Percentiles rank a stretch among this genome's conserved stretches.
phyloP scores from a whole-genome alignment of 2,888 invertebrate genomes.

The Gryllus longicercus region DNA sequence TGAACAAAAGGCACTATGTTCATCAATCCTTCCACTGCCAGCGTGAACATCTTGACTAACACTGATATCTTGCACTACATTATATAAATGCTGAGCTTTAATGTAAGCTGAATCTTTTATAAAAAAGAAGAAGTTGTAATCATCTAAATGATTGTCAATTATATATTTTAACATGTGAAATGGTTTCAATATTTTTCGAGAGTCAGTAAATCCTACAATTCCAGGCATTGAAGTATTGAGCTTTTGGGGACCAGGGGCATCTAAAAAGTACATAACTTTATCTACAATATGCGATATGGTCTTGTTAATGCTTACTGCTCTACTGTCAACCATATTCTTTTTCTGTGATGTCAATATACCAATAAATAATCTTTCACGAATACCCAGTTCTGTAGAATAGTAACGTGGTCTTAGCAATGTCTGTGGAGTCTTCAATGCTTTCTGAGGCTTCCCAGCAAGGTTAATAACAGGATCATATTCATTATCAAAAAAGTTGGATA shows the following conservation, averaged over 20 bases:
- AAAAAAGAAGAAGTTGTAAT: conserved; percentile 90
- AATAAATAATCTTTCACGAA: conserved; percentile 82
- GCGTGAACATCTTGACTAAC: conserved; percentile 81
- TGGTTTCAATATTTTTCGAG: conserved; percentile 68
- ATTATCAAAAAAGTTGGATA: conserved; percentile 39
- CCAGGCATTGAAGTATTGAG: conserved; percentile 52
- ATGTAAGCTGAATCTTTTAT: conserved; percentile 81
- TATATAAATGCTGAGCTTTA: conserved; percentile 70
- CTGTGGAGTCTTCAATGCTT: conserved; percentile 52
- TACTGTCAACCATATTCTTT: conserved; percentile 65
- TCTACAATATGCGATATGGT: conserved; percentile 82
- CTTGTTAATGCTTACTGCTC: conserved; percentile 81
- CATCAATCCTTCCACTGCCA: conserved; percentile 61
- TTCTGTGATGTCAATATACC: conserved; percentile 77
- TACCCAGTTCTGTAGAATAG: conserved; percentile 92
- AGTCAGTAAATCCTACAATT: conserved; percentile 85
- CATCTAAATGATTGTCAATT: conserved; percentile 81
- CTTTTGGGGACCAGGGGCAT: conserved; percentile 50
- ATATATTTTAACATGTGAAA: conserved; percentile 88
- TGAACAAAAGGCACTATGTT: conserved; percentile 59
- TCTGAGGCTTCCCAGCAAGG: conserved; percentile 49
- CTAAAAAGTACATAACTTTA: conserved; percentile 76
- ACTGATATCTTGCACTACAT: conserved; percentile 72
- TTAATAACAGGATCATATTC: conserved; percentile 52
- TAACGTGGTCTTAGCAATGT: conserved; percentile 81